Evolutionary conservation across 1,140 invertebrate genomes (phyloP), one percentile per base, ranked within the genome.

Genomic region (Orius insidiosus): DNA sequence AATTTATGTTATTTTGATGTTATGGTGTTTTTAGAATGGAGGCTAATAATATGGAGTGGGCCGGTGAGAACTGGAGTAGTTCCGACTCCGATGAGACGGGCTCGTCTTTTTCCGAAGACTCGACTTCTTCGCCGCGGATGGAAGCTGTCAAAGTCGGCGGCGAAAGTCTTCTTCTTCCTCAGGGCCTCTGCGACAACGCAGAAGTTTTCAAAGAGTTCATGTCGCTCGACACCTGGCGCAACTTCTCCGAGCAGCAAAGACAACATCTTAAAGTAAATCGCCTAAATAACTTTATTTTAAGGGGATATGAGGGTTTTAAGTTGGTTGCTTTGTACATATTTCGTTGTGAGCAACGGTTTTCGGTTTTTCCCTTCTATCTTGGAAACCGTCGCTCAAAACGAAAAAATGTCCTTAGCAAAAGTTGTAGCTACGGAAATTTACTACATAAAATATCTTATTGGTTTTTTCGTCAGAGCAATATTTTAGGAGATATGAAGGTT

Each of bases 141-240:
- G 56, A 58, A 47, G 48, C 51, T 9, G 52, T 46, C 19, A 34
- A 49, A 6, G 48, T 55, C 5, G 50, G 52, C 33, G 70, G 69
- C 11, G 60, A 64, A 11, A 65, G 61, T 36, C 51, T 75, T n/a
- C 64, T 69, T 54, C 57, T 75, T 50, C 73, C 73, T n/a, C 69
- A 73, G 57, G 71, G 68, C 4, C 58, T 76, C 8, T 75, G 72
- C 60, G 72, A 75, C 56, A 63, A 68, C 52, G 64, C 67, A 55
- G 66, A 69, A 45, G 60, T 80, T 48, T 79, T 80, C 53, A 68
- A 68, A 56, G 71, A 76, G 58, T 32, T 58, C 13, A 45, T 58
- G 24, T 54, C 71, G 42, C 59, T 66, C 51, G 69, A 72, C 50
- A 71, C 70, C 38, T 79, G 76, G 75, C 69, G 72, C 51, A 62